Base-by-base conservation (phyloP, 2,113 vertebrate species). In the Noctilio leporinus region DNA sequence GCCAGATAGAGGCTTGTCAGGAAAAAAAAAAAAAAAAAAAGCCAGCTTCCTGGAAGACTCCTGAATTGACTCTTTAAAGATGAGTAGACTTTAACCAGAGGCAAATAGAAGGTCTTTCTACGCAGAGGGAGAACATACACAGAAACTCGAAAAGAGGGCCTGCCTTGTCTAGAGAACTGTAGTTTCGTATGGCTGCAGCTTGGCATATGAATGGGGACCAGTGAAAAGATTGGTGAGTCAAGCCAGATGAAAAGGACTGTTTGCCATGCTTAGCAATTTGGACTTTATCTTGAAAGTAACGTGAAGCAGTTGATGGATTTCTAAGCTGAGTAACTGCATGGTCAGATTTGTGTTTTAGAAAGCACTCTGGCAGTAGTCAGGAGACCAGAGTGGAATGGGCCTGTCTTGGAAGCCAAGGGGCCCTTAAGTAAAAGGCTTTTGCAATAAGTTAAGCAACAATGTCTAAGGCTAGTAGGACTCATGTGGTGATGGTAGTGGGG, bases 321-420 rank as follows among this genome's bases (percentile, higher is more conserved):
- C n/a, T 89, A 78, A 91, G 64, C 80, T 57, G 51, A 91, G 28
- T 91, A 35, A n/a, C 85, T 81, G 33, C 16, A 38, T 33, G 35
- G 35, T 93, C 64, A 92, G 47, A 67, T 94, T 53, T 89, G 57
- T 95, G 75, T 86, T 95, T 78, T 95, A 62, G 80, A 77, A 92
- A 87, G 47, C 53, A 14, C 22, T 80, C 28, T 93, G 59, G 62
- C 59, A 67, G 20, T 83, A 90, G 49, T 92, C 51, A 76, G 43
- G n/a, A 91, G 72, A 84, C n/a, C 59, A 91, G 12, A 85, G 80
- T 88, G 30, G 33, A 80, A 70, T 85, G 45, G 16, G 72, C 43
- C 49, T 55, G 47, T 86, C 8, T 81, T 87, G 65, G 94, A 95
- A 89, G 64, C 69, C 86, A 43, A 83, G n/a, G 87, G 40, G 53